Evolutionary conservation across 2,888 invertebrate genomes (phyloP).

Genomic region (Spodoptera littoralis): DNA sequence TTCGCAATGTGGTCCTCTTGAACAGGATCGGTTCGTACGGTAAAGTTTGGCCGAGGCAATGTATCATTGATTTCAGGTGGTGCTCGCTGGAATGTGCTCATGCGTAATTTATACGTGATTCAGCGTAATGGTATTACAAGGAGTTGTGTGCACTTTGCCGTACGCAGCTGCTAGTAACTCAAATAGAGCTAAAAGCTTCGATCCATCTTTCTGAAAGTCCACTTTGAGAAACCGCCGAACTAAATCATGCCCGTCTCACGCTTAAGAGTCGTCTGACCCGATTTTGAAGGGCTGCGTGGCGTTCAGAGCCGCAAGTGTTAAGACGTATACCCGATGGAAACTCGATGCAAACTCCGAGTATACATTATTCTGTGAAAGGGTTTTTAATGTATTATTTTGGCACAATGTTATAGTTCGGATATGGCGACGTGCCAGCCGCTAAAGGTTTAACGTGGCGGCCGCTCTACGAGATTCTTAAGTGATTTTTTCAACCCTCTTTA

Average conservation of each 20-base stretch:
- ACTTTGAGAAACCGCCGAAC: slow-evolving; percentile 80
- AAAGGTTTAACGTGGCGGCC: slow-evolving; percentile 82
- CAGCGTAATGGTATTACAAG: slow-evolving; percentile 72
- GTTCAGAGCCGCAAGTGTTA: slow-evolving; percentile 62
- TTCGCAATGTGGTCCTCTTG: slow-evolving; percentile 30
- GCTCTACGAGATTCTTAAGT: slow-evolving; percentile 80
- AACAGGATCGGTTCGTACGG: slow-evolving; percentile 10
- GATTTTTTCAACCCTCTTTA: slow-evolving; percentile 81
- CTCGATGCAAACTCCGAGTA: slow-evolving; percentile 74
- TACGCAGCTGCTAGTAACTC: slow-evolving; percentile 75
- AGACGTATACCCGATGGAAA: slow-evolving; percentile 63
- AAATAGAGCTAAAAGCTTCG: slow-evolving; percentile 85
- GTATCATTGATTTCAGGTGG: slow-evolving; percentile 65
- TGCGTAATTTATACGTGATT: slow-evolving; percentile 76
- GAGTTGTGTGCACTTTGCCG: slow-evolving; percentile 69
- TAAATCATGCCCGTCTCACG: slow-evolving; percentile 76
- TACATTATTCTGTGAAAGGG: slow-evolving; percentile 77
- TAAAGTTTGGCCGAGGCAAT: slow-evolving; percentile 53
- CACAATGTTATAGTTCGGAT: slow-evolving; percentile 74
- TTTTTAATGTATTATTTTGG: slow-evolving; percentile 87
- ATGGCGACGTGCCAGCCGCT: slow-evolving; percentile 81
- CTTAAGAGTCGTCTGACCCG: slow-evolving; percentile 76
- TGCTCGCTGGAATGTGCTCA: slow-evolving; percentile 62
- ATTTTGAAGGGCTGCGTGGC: slow-evolving; percentile 73
- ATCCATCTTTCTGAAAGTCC: slow-evolving; percentile 83